Evolutionary conservation across 2,113 vertebrate genomes (phyloP), one percentile per base, ranked within the genome.

Genomic region (Albula goreensis): DNA sequence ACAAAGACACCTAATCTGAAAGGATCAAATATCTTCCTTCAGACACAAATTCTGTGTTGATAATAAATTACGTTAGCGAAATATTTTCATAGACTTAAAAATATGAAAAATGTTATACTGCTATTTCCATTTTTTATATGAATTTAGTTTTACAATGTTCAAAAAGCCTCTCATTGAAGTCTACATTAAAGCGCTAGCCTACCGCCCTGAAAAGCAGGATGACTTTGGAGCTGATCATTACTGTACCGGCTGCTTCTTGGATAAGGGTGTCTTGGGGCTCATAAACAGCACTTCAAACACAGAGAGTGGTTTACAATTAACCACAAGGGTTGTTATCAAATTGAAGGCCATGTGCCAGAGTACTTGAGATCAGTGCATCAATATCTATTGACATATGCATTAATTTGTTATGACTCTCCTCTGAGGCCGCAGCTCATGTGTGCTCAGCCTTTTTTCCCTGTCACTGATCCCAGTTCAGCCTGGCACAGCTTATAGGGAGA

Each of bases 371-470:
- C 89, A 90, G 90, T 80, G 88, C 90, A 91, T 92, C 92, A 90
- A 93, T 93, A 93, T 93, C 89, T 92, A 93, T 93, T 91, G 92
- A 93, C 92, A 89, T 66, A 85, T 74, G 66, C 88, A 89, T 89
- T 85, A 82, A 90, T 51, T 91, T 92, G 92, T 91, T 89, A 74
- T 85, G 89, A 87, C 89, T 92, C 88, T 89, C 80, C 88, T 92
- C 93, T 89, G 92, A 91, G 90, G 87, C 90, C 88, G 91, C 22
- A 17, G n/a, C 91, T 89, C 13, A 86, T 82, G 87, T 90, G 90
- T 90, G 91, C 91, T 91, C 90, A 91, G 92, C 93, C 93, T 90
- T 74, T 63, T 88, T 66, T 51, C 90, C 86, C 89, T 87, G 90
- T 91, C 86, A 88, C 91, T 92, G 89, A 93, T 82, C 87, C 80